Evolutionary conservation across 2,797 vertebrate genomes (phyloP), one percentile per base, ranked within the genome.

Genomic region (Cirrhinus mrigala): DNA sequence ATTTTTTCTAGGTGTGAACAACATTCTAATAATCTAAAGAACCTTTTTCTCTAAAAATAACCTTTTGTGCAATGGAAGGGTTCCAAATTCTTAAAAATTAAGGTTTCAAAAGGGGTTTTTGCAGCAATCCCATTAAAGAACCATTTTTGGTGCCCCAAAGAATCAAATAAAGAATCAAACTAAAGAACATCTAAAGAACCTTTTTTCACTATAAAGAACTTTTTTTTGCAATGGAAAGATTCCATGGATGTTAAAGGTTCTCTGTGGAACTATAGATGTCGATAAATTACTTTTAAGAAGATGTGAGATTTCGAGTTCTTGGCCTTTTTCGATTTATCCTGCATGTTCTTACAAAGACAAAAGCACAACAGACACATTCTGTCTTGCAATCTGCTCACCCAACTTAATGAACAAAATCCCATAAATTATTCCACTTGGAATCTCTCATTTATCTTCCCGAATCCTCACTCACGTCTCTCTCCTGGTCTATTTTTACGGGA

Each of bases 401-500:
- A 62, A 48, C n/a, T 48, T 48, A 79, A 79, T 79, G 77, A 79
- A 79, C 44, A 66, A 66, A 66, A 22, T 66, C 24, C 78, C 37
- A 66, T 80, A 50, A 81, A 81, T 81, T 70, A 70, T 81, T 81
- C 66, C 79, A n/a, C 79, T 70, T 16, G 64, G 50, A 70, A 69
- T 24, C 64, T 66, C 27, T 80, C 64, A 60, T 69, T 81, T 56
- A 50, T 56, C 64, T 24, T 68, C 79, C 48, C 8, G 2, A 69
- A 70, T 44, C 64, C 64, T 81, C 50, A 15, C 29, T 68, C 79
- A 81, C 24, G 18, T 79, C 78, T 70, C 46, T 68, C 50, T 70
- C 33, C 44, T 40, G 15, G 66, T 69, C 79, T 81, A 81, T 81
- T 81, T 81, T 70, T 70, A 68, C 10, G 7, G 29, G 22, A 37